Conservation (phyloP, 2,888 invertebrate species). For the Leucoma salicis region DNA sequence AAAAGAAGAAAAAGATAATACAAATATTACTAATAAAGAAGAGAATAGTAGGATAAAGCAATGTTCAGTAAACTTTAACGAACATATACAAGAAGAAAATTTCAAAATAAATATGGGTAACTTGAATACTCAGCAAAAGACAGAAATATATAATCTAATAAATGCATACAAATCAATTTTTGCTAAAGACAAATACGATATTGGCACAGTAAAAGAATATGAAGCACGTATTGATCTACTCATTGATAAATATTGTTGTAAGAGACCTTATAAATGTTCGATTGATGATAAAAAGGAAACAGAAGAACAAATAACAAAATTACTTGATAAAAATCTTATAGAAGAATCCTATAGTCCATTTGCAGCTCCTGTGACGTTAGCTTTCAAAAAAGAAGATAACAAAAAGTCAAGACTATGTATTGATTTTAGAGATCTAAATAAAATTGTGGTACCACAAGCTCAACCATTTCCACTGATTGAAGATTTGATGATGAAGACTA, state of each 20-base stretch:
- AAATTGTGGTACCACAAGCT: constrained; percentile 6
- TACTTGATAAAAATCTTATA: constrained; percentile 20
- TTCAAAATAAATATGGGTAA: too few relatives aligned
- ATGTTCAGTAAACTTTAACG: too few relatives aligned
- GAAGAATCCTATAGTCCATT: constrained; percentile 30
- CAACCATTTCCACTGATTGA: constrained; percentile 27
- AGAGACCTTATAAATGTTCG: constrained; percentile 23
- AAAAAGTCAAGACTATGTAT: constrained; percentile 38
- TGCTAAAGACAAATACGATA: constrained; percentile 24
- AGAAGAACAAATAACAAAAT: constrained; percentile 18
- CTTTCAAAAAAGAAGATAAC: constrained; percentile 23
- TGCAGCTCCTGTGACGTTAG: constrained; percentile 26
- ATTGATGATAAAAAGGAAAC: constrained; percentile 23
- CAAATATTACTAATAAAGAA: too few relatives aligned
- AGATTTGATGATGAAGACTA: constrained; percentile 39
- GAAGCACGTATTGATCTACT: constrained; percentile 7
- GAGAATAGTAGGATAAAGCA: too few relatives aligned
- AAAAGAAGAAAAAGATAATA: too few relatives aligned
- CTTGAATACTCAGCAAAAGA: too few relatives aligned
- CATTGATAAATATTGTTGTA: constrained; percentile 18
- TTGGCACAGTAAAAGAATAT: constrained; percentile 4
- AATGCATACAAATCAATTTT: too few relatives aligned
- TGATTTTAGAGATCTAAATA: constrained; percentile 31
- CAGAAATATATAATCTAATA: too few relatives aligned
- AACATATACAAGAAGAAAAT: too few relatives aligned